phyloP scores from a whole-genome alignment of 2,888 invertebrate genomes.

The Crossocerus cetratus region DNA sequence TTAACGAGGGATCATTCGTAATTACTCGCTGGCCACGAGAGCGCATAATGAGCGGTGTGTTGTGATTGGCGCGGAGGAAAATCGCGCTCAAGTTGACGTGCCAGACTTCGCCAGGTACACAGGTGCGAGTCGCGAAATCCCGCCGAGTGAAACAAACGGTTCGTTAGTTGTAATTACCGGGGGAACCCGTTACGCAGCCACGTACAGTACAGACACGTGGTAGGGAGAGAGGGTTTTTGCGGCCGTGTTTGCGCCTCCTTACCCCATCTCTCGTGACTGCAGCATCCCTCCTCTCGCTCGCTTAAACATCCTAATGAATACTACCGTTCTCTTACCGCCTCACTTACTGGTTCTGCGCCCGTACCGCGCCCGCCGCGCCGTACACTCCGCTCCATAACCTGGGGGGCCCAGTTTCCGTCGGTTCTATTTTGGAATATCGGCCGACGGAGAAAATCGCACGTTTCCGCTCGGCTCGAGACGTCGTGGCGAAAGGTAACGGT shows the following conservation, averaged over 20 bases:
- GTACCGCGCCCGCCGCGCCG: no score
- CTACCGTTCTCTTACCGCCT: neutral
- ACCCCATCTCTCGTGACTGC: no score
- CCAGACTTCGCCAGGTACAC: conserved; percentile 7
- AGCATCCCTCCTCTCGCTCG: neutral
- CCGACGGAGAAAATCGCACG: neutral
- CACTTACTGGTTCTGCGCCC: no score
- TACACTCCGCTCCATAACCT: no score
- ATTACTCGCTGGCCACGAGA: conserved; percentile 1
- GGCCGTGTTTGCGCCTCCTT: conserved; percentile 6
- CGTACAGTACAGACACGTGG: conserved; percentile 25
- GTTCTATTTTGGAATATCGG: neutral
- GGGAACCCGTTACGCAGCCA: conserved; percentile 49
- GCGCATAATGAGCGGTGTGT: neutral
- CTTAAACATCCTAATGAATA: neutral
- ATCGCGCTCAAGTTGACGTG: neutral
- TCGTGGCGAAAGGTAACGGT: conserved; percentile 24
- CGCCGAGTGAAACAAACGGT: conserved; percentile 57
- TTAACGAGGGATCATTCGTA: conserved; percentile 1
- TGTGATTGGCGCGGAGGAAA: neutral
- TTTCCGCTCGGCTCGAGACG: neutral
- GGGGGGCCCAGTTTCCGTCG: neutral
- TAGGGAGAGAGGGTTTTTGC: conserved; percentile 38
- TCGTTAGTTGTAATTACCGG: conserved; percentile 60
- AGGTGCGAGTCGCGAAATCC: conserved; percentile 40